phyloP scores from a whole-genome alignment of 2,113 vertebrate species.

The Lota lota region DNA sequence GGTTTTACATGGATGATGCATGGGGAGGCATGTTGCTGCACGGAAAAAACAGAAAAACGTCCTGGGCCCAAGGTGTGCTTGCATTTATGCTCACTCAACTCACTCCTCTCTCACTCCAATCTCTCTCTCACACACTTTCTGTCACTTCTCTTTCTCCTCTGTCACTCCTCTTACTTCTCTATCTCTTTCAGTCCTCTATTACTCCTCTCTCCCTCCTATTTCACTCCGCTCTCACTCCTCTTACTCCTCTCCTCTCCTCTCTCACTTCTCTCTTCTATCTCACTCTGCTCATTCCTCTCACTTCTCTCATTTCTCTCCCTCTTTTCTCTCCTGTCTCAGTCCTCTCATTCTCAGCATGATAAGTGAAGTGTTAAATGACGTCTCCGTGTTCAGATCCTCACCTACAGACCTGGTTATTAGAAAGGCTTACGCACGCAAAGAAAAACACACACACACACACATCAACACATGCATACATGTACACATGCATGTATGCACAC shows the following conservation, averaged over 20 bases:
- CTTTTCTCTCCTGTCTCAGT: constrained; percentile 73
- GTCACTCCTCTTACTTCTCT: neutral
- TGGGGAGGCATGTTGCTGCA: no score
- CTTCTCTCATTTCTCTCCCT: neutral
- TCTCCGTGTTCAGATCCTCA: constrained; percentile 69
- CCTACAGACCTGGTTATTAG: constrained; percentile 72
- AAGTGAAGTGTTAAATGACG: constrained; percentile 68
- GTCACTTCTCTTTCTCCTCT: neutral
- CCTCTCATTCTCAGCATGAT: constrained; percentile 51
- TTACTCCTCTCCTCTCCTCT: neutral
- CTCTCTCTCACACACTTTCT: neutral
- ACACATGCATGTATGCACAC: constrained; percentile 31
- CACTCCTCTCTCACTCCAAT: no score
- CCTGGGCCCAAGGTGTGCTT: no score
- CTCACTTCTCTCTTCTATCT: no score
- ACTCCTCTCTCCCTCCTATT: no score
- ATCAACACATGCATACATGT: neutral
- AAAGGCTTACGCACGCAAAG: no score
- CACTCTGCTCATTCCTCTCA: neutral
- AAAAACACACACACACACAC: constrained; percentile 7
- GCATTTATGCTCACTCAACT: no score
- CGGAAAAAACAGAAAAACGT: no score
- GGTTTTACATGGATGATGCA: no score
- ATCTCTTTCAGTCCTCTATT: neutral
- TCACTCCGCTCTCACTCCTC: no score